Percentiles rank a stretch among this genome's conserved stretches.
Evolutionary conservation across 2,113 vertebrate genomes (phyloP).

Genomic region (Piaya cayana): DNA sequence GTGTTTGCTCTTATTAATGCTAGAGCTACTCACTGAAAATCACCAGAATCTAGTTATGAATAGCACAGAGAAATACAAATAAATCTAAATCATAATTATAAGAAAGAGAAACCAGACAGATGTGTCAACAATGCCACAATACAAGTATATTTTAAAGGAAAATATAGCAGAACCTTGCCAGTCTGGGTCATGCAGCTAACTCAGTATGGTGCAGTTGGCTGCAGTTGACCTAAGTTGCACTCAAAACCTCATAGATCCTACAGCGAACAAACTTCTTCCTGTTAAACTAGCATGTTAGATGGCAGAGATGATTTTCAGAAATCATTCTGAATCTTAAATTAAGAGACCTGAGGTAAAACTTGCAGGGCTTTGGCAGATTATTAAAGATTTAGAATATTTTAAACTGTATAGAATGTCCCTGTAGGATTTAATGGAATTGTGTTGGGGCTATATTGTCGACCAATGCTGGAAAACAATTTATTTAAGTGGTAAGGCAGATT

Average conservation of each 20-base stretch:
- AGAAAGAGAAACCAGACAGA: not conserved
- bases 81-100: not conserved
- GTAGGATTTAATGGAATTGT: not conserved
- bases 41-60: not conserved
- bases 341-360: not conserved
- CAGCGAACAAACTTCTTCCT: not conserved
- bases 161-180: not conserved
- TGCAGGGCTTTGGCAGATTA: not conserved
- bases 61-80: not conserved
- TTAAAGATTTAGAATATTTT: not conserved
- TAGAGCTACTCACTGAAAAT: not conserved
- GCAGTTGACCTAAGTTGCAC: not conserved
- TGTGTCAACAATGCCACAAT: not conserved
- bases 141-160: not conserved
- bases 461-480: not conserved
- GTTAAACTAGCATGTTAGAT: not conserved
- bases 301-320: not conserved
- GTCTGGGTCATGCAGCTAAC: not conserved
- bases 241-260: not conserved
- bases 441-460: not conserved
- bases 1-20: not conserved
- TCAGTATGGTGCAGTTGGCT: not conserved
- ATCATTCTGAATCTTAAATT: not conserved
- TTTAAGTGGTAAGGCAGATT: not conserved
- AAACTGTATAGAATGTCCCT: not conserved